Percentiles rank a stretch among this genome's conserved stretches.
These are phyloP conservation scores for Orbicella faveolata DNA, from an alignment of 64 coral and sea anemone genomes.

Conservation along the genomic window DNA sequence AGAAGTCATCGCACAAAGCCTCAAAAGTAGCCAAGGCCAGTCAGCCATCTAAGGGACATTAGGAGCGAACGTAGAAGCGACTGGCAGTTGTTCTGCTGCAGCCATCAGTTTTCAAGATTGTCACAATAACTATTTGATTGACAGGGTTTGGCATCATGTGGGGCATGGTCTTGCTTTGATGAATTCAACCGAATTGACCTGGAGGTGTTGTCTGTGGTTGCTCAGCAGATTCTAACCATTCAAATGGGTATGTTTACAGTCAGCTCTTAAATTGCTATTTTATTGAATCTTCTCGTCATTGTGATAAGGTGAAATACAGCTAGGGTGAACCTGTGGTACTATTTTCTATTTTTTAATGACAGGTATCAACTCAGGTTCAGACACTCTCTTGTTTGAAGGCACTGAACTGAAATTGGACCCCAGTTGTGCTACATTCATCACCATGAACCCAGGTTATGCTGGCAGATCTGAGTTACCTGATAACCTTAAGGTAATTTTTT, in stretches of 20 bases:
- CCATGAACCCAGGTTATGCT: constrained; percentile 99
- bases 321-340: not conserved
- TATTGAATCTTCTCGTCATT: too few species aligned
- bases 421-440: constrained; percentile 86
- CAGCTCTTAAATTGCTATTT: not conserved
- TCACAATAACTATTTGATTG: not conserved
- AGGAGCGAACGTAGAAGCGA: too few species aligned
- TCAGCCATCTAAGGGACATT: too few species aligned
- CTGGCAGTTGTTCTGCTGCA: too few species aligned
- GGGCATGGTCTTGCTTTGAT: constrained; percentile 98
- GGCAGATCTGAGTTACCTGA: constrained; percentile 95
- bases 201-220: constrained; percentile 94
- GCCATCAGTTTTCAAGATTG: too few species aligned
- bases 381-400: constrained; percentile 94
- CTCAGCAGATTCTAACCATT: constrained; percentile 96
- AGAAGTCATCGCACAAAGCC: too few species aligned
- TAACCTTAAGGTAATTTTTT: constrained; percentile 85
- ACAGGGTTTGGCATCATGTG: constrained; percentile 91
- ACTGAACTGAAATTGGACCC: constrained; percentile 93
- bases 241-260: constrained; percentile 81
- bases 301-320: not conserved
- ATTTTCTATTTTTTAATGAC: not conserved
- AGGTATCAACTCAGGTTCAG: constrained; percentile 94
- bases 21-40: too few species aligned
- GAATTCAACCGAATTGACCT: constrained; percentile 99